A percentile compares a stretch with the other conserved stretches of the same genome.
These are phyloP conservation scores for Cataglyphis altisquamis DNA, from an alignment of 2,888 invertebrate species.

Conservation along the genomic window DNA sequence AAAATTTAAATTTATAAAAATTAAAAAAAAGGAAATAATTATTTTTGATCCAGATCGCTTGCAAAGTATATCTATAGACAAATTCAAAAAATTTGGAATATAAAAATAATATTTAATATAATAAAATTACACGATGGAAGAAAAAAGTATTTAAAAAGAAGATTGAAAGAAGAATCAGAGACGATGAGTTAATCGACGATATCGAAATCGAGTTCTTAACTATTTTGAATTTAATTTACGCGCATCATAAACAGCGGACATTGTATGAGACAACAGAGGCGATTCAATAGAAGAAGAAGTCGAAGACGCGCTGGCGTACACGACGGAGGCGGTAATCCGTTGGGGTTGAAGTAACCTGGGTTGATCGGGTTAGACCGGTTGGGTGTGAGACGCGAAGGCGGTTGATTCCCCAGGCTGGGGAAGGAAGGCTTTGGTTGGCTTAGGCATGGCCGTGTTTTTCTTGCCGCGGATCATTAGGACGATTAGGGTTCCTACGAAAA, in stretches of 20 bases:
- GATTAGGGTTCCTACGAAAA: slow-evolving; percentile 84
- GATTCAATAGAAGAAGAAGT: background rate
- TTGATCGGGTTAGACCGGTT: slow-evolving; percentile 79
- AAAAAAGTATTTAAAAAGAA: background rate
- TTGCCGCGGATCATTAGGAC: slow-evolving; percentile 86
- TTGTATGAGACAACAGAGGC: background rate
- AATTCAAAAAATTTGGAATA: background rate
- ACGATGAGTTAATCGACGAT: background rate
- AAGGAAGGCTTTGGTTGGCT: slow-evolving; percentile 82
- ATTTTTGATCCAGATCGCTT: background rate
- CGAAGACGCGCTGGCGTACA: slow-evolving; percentile 35
- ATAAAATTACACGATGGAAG: background rate
- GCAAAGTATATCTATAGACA: background rate
- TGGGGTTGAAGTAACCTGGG: slow-evolving; percentile 75
- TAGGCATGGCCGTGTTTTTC: slow-evolving; percentile 84
- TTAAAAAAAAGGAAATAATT: background rate
- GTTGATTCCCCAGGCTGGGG: slow-evolving; percentile 78
- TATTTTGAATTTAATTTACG: slow-evolving; percentile 7
- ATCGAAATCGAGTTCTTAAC: background rate
- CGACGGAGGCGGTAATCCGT: slow-evolving; percentile 76
- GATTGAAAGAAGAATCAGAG: background rate
- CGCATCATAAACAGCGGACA: background rate
- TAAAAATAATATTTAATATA: background rate
- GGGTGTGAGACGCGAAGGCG: slow-evolving; percentile 77
- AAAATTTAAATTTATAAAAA: background rate